Percentiles rank a stretch among this genome's conserved stretches.
Conservation (phyloP, 2,888 invertebrate species). For the Anorthoa munda region DNA sequence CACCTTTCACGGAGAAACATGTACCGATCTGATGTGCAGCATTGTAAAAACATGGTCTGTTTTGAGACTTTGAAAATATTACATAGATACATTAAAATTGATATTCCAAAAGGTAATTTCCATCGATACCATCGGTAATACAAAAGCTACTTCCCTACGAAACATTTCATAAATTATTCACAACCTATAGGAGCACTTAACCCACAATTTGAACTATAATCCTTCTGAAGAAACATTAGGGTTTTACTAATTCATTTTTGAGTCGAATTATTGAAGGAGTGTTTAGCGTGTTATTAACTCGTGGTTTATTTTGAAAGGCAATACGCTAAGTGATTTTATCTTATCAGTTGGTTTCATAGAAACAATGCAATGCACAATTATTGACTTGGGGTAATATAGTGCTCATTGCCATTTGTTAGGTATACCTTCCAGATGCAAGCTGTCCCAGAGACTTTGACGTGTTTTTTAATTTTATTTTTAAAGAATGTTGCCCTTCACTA, state of each 20-base stretch:
- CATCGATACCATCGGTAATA: neutral
- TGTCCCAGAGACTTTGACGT: too few species aligned
- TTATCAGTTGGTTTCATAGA: neutral
- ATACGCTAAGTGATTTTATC: neutral
- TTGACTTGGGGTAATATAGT: neutral
- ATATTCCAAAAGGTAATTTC: constrained; percentile 6
- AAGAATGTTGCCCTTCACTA: too few species aligned
- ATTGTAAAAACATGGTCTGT: neutral
- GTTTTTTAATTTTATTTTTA: too few species aligned
- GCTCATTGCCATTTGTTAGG: too few species aligned
- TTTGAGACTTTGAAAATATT: neutral
- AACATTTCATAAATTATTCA: constrained; percentile 51
- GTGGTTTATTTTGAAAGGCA: neutral
- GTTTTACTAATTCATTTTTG: constrained; percentile 44
- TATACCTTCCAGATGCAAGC: too few species aligned
- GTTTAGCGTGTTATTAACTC: neutral
- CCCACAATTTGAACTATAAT: constrained; percentile 37
- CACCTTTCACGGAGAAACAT: too few species aligned
- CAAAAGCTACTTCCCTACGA: constrained; percentile 1
- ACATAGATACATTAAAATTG: neutral
- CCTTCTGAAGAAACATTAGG: constrained; percentile 30
- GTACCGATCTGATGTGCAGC: neutral
- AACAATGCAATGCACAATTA: neutral
- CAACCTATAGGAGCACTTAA: constrained; percentile 21
- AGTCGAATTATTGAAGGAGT: constrained; percentile 17